A percentile compares a stretch with the other conserved stretches of the same genome.
Evolutionary conservation across 2,888 invertebrate genomes (phyloP).

Genomic region (Mesochorus sp.): DNA sequence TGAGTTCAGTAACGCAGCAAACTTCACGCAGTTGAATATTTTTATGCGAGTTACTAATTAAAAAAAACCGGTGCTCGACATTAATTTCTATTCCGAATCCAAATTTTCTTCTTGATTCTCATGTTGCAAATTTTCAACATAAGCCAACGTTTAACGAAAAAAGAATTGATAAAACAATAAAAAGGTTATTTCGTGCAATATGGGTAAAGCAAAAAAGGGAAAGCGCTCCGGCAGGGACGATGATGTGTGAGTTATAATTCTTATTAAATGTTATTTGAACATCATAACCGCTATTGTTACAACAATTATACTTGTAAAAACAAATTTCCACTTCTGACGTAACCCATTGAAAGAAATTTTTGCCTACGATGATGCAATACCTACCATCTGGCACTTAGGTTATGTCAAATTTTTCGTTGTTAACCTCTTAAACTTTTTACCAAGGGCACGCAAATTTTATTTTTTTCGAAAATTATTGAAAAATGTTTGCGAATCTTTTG

Average conservation of each 20-base stretch:
- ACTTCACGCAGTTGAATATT: conserved; percentile 39
- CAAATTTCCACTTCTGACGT: conserved; percentile 51
- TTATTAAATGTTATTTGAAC: conserved; percentile 79
- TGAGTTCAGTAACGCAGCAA: too few species aligned
- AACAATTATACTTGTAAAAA: neutral
- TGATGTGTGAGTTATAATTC: conserved; percentile 86
- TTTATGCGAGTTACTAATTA: neutral
- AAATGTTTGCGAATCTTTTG: neutral
- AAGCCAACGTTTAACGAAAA: conserved; percentile 56
- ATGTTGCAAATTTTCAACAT: conserved; percentile 65
- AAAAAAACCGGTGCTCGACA: conserved; percentile 42
- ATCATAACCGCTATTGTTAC: conserved; percentile 45
- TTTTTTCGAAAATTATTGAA: neutral
- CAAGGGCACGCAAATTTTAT: neutral
- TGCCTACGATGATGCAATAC: conserved; percentile 65
- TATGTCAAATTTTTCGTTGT: conserved; percentile 51
- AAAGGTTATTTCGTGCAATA: conserved; percentile 71
- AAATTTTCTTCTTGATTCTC: conserved; percentile 51
- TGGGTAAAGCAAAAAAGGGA: conserved; percentile 93
- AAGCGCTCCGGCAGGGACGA: conserved; percentile 90
- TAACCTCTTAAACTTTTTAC: conserved; percentile 18
- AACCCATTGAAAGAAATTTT: conserved; percentile 51
- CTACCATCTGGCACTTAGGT: conserved; percentile 63
- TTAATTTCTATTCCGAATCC: conserved; percentile 24
- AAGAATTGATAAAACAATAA: conserved; percentile 62